Conservation (phyloP, 2,113 vertebrate species). For the Rhinoptilus africanus region DNA sequence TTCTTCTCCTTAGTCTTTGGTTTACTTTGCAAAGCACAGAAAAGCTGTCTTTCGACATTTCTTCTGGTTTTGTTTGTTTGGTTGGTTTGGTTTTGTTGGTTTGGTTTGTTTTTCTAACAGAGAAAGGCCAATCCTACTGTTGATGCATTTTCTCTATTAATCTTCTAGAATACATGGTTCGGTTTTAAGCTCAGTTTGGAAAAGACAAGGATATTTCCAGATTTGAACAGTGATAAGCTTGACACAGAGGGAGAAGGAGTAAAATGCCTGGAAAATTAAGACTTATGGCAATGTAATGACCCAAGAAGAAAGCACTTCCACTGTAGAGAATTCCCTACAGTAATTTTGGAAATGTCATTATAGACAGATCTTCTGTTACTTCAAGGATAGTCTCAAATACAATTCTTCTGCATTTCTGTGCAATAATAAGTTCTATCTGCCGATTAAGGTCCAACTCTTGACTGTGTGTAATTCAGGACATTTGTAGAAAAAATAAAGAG, state of each 20-base stretch:
- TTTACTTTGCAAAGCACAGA: neutral
- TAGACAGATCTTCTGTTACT: conserved; percentile 57
- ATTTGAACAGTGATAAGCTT: conserved; percentile 36
- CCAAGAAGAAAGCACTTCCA: conserved; percentile 61
- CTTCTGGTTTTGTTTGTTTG: neutral
- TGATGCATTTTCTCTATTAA: neutral
- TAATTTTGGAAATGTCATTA: conserved; percentile 70
- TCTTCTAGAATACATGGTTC: neutral
- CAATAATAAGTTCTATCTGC: conserved; percentile 39
- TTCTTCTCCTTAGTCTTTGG: neutral
- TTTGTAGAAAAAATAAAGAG: conserved; percentile 9
- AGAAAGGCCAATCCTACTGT: neutral
- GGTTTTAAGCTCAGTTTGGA: conserved; percentile 14
- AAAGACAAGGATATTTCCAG: conserved; percentile 44
- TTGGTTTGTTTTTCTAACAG: neutral
- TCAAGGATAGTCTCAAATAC: conserved; percentile 52
- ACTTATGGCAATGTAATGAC: conserved; percentile 65
- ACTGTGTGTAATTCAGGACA: neutral
- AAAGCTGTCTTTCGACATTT: accelerated
- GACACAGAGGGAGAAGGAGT: conserved; percentile 50
- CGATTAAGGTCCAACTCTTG: conserved; percentile 9
- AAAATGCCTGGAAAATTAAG: conserved; percentile 70
- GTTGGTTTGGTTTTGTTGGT: neutral
- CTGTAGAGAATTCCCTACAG: conserved; percentile 62
- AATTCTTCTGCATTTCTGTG: conserved; percentile 26